Conservation (phyloP, 2,888 invertebrate species). For the Thecocarcelia acutangulata region DNA sequence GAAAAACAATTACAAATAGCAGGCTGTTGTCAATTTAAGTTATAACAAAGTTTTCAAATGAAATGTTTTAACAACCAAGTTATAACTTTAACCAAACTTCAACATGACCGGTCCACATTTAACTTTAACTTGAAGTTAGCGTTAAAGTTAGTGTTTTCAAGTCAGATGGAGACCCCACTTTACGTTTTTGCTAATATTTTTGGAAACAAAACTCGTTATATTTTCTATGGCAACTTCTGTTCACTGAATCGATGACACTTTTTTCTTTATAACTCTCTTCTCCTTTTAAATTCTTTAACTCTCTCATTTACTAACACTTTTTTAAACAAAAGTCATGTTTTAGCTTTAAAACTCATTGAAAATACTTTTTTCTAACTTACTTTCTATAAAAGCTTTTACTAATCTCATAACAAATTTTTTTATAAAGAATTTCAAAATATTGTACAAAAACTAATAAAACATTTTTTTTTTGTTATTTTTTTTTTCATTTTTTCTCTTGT, state of each 20-base stretch:
- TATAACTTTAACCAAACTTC: too few species aligned
- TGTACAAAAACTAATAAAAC: slow-evolving; percentile 62
- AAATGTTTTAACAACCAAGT: too few species aligned
- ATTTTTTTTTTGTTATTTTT: slow-evolving; percentile 58
- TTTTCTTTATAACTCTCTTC: slow-evolving; percentile 11
- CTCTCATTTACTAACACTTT: slow-evolving; percentile 21
- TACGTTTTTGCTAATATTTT: too few species aligned
- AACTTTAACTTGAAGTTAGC: too few species aligned
- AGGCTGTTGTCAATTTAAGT: too few species aligned
- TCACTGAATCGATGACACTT: background rate
- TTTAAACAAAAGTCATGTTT: slow-evolving; percentile 30
- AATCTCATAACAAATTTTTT: slow-evolving; percentile 43
- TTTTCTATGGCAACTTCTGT: slow-evolving; percentile 24
- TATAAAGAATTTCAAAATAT: slow-evolving; percentile 29
- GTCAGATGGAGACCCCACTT: too few species aligned
- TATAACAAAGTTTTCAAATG: too few species aligned
- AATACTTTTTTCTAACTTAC: slow-evolving; percentile 9
- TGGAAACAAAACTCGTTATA: background rate
- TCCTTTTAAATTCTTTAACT: slow-evolving; percentile 8
- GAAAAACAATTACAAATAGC: too few species aligned
- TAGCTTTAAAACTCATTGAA: slow-evolving; percentile 21
- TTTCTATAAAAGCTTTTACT: slow-evolving; percentile 55
- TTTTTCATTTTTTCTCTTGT: slow-evolving; percentile 65
- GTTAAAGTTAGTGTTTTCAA: too few species aligned
- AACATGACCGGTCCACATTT: too few species aligned